phyloP scores from a whole-genome alignment of 2,797 vertebrate genomes.

The Notolabrus celidotus region DNA sequence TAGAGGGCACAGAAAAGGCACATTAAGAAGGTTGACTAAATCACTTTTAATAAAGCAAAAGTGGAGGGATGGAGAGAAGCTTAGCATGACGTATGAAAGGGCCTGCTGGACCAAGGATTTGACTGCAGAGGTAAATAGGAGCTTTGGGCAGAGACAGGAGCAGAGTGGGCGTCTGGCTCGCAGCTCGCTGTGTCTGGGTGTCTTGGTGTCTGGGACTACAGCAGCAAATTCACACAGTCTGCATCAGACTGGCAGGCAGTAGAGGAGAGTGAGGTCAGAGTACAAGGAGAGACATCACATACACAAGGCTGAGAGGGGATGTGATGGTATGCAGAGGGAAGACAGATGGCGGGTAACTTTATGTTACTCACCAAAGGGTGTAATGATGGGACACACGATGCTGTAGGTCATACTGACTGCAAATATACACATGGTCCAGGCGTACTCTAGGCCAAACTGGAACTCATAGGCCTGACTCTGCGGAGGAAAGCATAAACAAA shows the following conservation, averaged over 20 bases:
- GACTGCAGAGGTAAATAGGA: slow-evolving; percentile 78
- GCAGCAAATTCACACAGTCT: slow-evolving; percentile 81
- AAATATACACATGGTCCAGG: slow-evolving; percentile 97
- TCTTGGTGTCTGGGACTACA: slow-evolving; percentile 82
- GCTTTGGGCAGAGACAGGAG: slow-evolving; percentile 79
- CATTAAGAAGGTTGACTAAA: neutral
- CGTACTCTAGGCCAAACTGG: slow-evolving; percentile 96
- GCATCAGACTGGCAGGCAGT: slow-evolving; percentile 74
- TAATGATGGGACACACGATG: slow-evolving; percentile 97
- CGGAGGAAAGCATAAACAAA: slow-evolving; percentile 36
- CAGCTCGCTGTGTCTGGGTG: slow-evolving; percentile 78
- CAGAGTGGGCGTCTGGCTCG: slow-evolving; percentile 86
- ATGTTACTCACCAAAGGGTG: slow-evolving; percentile 93
- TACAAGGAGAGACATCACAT: slow-evolving; percentile 58
- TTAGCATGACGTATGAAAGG: slow-evolving; percentile 25
- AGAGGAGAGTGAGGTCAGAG: slow-evolving; percentile 68
- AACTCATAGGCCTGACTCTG: slow-evolving; percentile 96
- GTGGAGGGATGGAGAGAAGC: slow-evolving; percentile 31
- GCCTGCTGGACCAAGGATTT: slow-evolving; percentile 40
- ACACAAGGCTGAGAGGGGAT: slow-evolving; percentile 26
- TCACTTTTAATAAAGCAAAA: no score
- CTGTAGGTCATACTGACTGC: slow-evolving; percentile 97
- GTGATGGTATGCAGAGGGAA: slow-evolving; percentile 24
- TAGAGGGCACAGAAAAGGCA: slow-evolving; percentile 56
- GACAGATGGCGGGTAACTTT: slow-evolving; percentile 15